Evolutionary conservation across 2,888 invertebrate species (phyloP).

Genomic region (Agriopis aurantiaria): DNA sequence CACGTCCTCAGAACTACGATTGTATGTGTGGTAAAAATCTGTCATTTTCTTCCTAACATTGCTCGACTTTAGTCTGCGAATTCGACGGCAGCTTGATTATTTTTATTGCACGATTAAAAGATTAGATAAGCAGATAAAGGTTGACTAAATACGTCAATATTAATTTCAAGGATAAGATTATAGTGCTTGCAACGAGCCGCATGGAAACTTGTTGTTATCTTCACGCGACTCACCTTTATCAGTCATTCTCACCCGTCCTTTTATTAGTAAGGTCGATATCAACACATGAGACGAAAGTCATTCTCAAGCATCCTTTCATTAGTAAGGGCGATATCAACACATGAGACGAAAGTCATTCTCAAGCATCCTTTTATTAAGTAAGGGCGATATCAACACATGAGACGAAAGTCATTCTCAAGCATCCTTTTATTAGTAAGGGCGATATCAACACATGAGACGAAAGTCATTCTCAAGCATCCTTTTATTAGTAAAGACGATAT

Average conservation of each 20-base stretch:
- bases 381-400: slow-evolving; percentile 1
- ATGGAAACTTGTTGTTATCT: slow-evolving; percentile 31
- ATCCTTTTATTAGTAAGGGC: too few species aligned
- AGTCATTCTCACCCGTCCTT: slow-evolving; percentile 26
- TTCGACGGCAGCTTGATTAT: slow-evolving; percentile 16
- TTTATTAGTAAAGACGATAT: slow-evolving; percentile 11
- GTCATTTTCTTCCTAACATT: not conserved
- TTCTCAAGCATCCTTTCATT: too few species aligned
- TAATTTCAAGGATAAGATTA: slow-evolving; percentile 30
- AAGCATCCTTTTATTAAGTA: slow-evolving; percentile 17
- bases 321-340: too few species aligned
- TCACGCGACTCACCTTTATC: slow-evolving; percentile 35
- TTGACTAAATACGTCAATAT: slow-evolving; percentile 42
- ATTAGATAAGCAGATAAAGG: slow-evolving; percentile 43
- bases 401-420: not conserved
- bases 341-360: not conserved
- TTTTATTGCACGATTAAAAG: slow-evolving; percentile 38
- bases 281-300: not conserved
- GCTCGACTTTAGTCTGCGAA: not conserved
- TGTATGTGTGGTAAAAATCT: not conserved
- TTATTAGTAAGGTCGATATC: slow-evolving; percentile 9
- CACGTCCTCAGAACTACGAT: too few species aligned
- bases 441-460: too few species aligned
- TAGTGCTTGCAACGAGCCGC: slow-evolving; percentile 30
- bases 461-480: slow-evolving; percentile 16